Evolutionary conservation across 2,797 vertebrate genomes (phyloP), one percentile per base, ranked within the genome.

Genomic region (Cryptoblepharus egeriae): DNA sequence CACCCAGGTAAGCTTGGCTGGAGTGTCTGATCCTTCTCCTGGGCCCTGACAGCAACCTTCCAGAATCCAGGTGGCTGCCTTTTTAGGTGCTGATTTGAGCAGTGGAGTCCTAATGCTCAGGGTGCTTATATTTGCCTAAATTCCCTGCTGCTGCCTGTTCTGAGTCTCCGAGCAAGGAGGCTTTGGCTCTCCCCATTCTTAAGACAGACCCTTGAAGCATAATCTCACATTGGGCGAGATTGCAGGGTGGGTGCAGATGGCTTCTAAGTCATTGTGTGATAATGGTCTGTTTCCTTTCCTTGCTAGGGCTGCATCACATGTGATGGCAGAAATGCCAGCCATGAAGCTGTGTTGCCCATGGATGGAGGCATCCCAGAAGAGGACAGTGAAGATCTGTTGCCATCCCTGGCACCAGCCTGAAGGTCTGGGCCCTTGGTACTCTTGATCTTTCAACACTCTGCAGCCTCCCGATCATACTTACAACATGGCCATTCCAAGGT

Each of bases 1-100:
- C 90, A 94, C 94, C 79, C 95, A 96, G 72, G 98, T 98, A 79
- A 92, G 93, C 28, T 16, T 7, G 28, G 11, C 68, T 16, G 68
- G 39, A 4, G 6, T 5, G 22, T 3, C 45, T 49, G 45, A 12
- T 49, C 45, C 9, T 49, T 12, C 45, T 49, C 45, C 45, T 49
- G 45, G 9, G 45, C 12, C 45, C 45, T 49, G 45, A 49, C 7
- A 13, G 15, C 18, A 15, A 15, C 49, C 49, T 68, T 68, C 35
- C 65, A 24, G 35, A 37, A 22, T 68, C 65, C 37, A 68, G 10
- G 24, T 10, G 9, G 65, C 22, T 22, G 20, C 32, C 22, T 68
- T 39, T n/a, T 39, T 68, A 20, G 8, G 30, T 22, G 1, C 35
- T 37, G 65, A 37, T 20, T 37, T 68, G 35, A 37, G 65, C 35